Evolutionary conservation across 2,888 invertebrate genomes (phyloP).

Genomic region (Leptogaster cylindrica): DNA sequence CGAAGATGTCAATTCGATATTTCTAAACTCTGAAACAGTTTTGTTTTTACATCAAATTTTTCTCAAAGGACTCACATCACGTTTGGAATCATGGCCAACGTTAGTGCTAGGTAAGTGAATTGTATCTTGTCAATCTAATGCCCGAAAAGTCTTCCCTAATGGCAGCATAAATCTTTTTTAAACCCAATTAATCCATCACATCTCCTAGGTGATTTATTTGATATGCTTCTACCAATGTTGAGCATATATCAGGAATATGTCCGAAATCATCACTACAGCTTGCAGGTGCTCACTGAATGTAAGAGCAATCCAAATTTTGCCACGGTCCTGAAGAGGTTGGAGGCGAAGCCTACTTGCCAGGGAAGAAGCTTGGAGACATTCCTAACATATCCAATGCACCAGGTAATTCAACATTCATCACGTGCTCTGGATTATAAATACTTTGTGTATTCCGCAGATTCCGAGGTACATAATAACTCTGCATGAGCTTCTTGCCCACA

Average conservation of each 20-base stretch:
- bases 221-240: constrained; percentile 93
- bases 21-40: constrained; percentile 90
- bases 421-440: neutral
- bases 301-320: constrained; percentile 84
- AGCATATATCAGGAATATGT: constrained; percentile 96
- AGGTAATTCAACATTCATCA: constrained; percentile 66
- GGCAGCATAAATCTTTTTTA: neutral
- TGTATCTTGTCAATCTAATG: neutral
- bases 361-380: constrained; percentile 86
- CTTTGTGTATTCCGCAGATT: constrained; percentile 66
- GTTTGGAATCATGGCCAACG: constrained; percentile 94
- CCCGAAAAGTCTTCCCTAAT: neutral
- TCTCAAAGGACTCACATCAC: constrained; percentile 86
- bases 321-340: constrained; percentile 77
- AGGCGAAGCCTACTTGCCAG: constrained; percentile 85
- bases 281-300: constrained; percentile 90
- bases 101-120: constrained; percentile 78
- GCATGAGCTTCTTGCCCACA: constrained; percentile 88
- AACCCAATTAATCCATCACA: neutral
- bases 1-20: constrained; percentile 93
- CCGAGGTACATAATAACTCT: constrained; percentile 91
- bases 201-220: constrained; percentile 83
- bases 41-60: constrained; percentile 93
- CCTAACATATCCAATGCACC: constrained; percentile 93
- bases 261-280: constrained; percentile 90